Evolutionary conservation across 2,113 vertebrate species (phyloP), one percentile per base, ranked within the genome.

Genomic region (Falcunculus frontatus): DNA sequence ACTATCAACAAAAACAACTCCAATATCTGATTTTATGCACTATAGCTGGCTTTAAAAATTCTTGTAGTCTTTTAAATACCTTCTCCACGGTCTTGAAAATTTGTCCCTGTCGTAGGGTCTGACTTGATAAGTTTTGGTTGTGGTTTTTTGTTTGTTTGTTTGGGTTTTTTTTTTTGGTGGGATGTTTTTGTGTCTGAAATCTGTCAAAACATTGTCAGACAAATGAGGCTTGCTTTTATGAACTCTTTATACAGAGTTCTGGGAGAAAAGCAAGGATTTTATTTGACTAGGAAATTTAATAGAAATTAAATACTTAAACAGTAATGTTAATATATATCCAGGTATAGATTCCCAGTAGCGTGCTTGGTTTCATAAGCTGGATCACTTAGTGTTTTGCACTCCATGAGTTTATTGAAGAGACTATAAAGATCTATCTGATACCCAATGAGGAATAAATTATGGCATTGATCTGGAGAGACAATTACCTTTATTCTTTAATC

Each of bases 401-500:
- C 49, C 21, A 23, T 35, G 35, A 86, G 13, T 70, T 90, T 90
- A 84, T 56, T 59, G 63, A 68, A 70, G 87, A 83, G 21, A 27
- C 49, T 57, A 7, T 64, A 46, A 91, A 47, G 64, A 72, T 78
- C 55, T 47, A 60, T 52, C 60, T 92, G 88, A 81, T 90, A 46
- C 44, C 42, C 16, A 56, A n/a, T 72, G 52, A 86, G 57, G 60
- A 81, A 56, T 85, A 89, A 91, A 52, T 81, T 27, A 79, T 11
- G 30, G 37, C 65, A 90, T 52, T 90, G 87, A 84, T 92, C 93
- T 95, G 56, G 52, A 59, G 57, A 75, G 60, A 56, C 50, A 90
- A 52, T 90, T 77, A 60, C 44, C 47, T 52, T 84, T 90, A 78
- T 81, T 86, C 85, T 72, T 90, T 84, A 94, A 86, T 88, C 80